Evolutionary conservation across 2,888 invertebrate species (phyloP).

Genomic region (Megamerina dolium): DNA sequence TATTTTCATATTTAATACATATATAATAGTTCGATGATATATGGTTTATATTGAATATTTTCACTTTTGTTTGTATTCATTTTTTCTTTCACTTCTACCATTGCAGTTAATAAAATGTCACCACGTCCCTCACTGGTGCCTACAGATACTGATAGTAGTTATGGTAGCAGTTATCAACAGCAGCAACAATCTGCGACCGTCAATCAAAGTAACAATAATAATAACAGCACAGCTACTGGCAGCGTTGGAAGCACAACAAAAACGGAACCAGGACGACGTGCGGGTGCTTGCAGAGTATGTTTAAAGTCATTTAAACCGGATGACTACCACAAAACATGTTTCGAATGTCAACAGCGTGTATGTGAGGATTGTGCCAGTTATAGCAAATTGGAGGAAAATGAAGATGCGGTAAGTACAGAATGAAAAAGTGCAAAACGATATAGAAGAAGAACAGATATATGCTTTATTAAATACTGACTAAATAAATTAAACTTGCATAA

Average conservation of each 20-base stretch:
- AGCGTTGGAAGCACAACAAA: constrained; percentile 23
- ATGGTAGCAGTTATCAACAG: constrained; percentile 36
- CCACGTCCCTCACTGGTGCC: constrained; percentile 59
- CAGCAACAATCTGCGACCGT: constrained; percentile 47
- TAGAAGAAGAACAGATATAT: neutral
- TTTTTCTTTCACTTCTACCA: constrained; percentile 12
- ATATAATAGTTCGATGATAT: no score
- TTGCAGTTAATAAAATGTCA: constrained; percentile 65
- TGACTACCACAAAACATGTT: constrained; percentile 81
- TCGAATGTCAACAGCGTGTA: constrained; percentile 83
- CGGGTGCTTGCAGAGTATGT: constrained; percentile 75
- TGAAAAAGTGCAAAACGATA: neutral
- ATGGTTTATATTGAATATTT: no score
- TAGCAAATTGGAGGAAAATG: constrained; percentile 76
- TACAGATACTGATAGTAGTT: constrained; percentile 44
- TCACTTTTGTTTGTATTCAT: constrained; percentile 1
- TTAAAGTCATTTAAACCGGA: constrained; percentile 83
- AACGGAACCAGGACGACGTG: constrained; percentile 66
- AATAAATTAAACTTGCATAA: no score
- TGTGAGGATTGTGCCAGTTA: constrained; percentile 93
- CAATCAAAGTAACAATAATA: constrained; percentile 46
- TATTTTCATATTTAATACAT: no score
- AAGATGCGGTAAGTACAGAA: constrained; percentile 63
- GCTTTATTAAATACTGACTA: no score
- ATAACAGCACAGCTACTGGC: constrained; percentile 36